Base-by-base conservation (phyloP, 2,888 invertebrate species). In the Lypha dubia region DNA sequence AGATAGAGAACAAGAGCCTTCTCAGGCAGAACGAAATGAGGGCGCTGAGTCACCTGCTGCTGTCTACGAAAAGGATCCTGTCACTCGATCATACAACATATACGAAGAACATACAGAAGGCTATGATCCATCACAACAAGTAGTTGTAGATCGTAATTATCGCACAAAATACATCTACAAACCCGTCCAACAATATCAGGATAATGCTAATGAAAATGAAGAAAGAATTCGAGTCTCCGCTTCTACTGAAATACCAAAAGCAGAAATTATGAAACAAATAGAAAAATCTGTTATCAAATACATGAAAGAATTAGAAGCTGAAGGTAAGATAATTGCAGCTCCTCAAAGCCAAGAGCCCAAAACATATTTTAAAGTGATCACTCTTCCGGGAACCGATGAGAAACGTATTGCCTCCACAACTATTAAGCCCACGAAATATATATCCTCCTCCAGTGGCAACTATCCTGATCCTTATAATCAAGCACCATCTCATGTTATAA, bases 271-370 rank as follows among this genome's bases (percentile, higher is more conserved):
- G 84, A 91, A 90, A 56, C 92, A 92, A 68, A 92, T 92, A 51
- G 92, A 92, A 65, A 90, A 92, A 63, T 92, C 92, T 0, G 92
- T 92, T 0, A 90, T 92, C 15, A 91, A 91, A 84, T 92, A 92
- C 68, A 92, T 92, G 91, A 91, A 91, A 67, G 91, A 91, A 53
- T 86, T 92, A 79, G 92, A 92, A 79, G 90, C 90, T 1, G 91
- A 91, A 65, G 92, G 91, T 2, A 92, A 92, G 51, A 90, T 91
- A 4, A 86, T 90, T 1, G 88, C 91, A 3, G 86, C 90, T 7
- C 86, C 89, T 3, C 82, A 88, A 67, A 81, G 60, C 35, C 86
- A 89, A 32, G 88, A 89, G 76, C 86, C 89, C 7, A 91, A 91
- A 70, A 88, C 88, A 9, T 91, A 90, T 79, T 90, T 89, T 79